These are phyloP conservation scores for Euclidia mi DNA, from an alignment of 2,888 invertebrate species.

Conservation along the genomic window DNA sequence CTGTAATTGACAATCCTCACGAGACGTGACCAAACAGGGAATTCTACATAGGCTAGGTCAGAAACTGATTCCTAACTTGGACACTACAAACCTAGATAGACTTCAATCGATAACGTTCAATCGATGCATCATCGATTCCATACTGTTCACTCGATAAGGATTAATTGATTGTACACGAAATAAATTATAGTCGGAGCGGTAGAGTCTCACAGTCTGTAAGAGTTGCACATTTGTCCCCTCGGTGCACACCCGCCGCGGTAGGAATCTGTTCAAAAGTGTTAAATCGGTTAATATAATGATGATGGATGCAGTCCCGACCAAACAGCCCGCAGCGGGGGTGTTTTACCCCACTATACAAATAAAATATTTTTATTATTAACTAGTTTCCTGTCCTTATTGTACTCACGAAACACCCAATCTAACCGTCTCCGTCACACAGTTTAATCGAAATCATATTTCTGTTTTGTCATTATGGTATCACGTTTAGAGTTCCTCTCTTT, in stretches of 20 bases:
- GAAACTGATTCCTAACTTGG: slow-evolving; percentile 73
- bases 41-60: slow-evolving; percentile 72
- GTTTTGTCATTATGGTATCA: slow-evolving; percentile 90
- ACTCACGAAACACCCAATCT: slow-evolving; percentile 67
- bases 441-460: slow-evolving; percentile 90
- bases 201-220: slow-evolving; percentile 36
- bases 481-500: slow-evolving; percentile 88
- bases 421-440: slow-evolving; percentile 76
- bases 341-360: slow-evolving; percentile 89
- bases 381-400: slow-evolving; percentile 77
- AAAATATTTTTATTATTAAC: slow-evolving; percentile 90
- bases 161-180: slow-evolving; percentile 56
- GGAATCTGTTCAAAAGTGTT: slow-evolving; percentile 89
- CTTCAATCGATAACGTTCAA: slow-evolving; percentile 60
- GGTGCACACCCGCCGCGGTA: slow-evolving; percentile 73
- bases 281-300: slow-evolving; percentile 90
- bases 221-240: slow-evolving; percentile 60
- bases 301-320: slow-evolving; percentile 87
- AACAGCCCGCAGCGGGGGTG: slow-evolving; percentile 90
- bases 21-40: slow-evolving; percentile 73
- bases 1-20: slow-evolving; percentile 75
- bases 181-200: slow-evolving; percentile 47
- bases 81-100: slow-evolving; percentile 62
- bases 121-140: slow-evolving; percentile 65
- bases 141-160: slow-evolving; percentile 51